Percentiles rank a stretch among this genome's conserved stretches.
Evolutionary conservation across 2,113 vertebrate species (phyloP).

Genomic region (Periophthalmus modestus): DNA sequence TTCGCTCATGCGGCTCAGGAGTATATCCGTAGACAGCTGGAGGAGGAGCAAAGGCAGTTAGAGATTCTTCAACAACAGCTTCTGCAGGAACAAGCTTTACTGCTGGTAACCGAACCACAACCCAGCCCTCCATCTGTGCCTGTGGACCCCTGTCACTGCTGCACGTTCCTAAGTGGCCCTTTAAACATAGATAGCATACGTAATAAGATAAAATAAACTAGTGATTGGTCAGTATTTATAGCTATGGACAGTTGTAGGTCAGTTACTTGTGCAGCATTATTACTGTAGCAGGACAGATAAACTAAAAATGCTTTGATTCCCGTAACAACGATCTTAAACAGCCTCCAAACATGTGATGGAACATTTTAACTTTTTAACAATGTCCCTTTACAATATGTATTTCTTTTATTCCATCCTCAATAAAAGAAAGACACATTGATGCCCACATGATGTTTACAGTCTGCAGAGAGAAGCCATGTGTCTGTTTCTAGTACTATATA

Average conservation of each 20-base stretch:
- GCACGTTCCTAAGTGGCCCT: constrained; percentile 44
- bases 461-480: not conserved
- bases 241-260: not conserved
- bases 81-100: constrained; percentile 96
- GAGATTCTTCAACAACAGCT: constrained; percentile 99
- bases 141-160: constrained; percentile 39
- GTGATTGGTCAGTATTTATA: too few species aligned
- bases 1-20: constrained; percentile 85
- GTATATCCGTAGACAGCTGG: constrained; percentile 99
- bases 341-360: too few species aligned
- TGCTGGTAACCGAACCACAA: constrained; percentile 96
- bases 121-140: constrained; percentile 78
- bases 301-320: constrained; percentile 1
- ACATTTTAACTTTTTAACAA: not conserved
- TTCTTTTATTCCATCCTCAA: not conserved
- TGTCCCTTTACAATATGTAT: too few species aligned
- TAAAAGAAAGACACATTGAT: not conserved
- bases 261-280: constrained; percentile 33
- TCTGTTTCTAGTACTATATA: not conserved
- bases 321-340: constrained; percentile 13
- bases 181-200: not conserved
- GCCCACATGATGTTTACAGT: not conserved
- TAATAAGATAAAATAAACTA: not conserved
- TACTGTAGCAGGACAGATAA: constrained; percentile 1
- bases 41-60: constrained; percentile 98